Evolutionary conservation across 2,888 invertebrate species (phyloP).

Genomic region (Ichneumoninae sp.): DNA sequence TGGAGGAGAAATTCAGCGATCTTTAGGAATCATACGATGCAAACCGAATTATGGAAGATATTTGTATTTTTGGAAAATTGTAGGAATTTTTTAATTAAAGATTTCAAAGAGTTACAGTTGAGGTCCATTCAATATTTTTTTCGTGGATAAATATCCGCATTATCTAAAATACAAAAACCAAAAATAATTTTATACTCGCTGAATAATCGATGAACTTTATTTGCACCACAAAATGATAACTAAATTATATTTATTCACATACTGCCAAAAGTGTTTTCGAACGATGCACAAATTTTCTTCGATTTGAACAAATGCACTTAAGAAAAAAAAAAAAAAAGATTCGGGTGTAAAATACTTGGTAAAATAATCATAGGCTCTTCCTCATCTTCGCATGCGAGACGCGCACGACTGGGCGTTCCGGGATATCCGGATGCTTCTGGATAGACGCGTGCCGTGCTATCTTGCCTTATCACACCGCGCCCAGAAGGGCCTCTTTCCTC

Average conservation of each 20-base stretch:
- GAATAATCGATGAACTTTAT: no score
- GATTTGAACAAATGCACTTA: not conserved
- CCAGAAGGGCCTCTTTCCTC: conserved; percentile 42
- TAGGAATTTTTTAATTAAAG: no score
- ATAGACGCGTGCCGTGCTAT: conserved; percentile 52
- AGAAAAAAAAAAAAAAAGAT: not conserved
- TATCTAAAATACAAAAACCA: no score
- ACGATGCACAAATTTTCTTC: not conserved
- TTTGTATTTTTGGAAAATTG: no score
- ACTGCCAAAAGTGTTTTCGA: not conserved
- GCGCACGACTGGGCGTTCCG: not conserved
- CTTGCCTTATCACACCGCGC: conserved; percentile 47
- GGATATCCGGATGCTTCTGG: conserved; percentile 37
- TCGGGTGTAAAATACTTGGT: not conserved
- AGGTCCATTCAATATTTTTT: not conserved
- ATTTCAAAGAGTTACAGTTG: no score
- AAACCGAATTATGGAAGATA: no score
- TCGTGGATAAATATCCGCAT: not conserved
- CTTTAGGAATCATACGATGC: no score
- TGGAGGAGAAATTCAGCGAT: no score
- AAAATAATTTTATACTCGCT: no score
- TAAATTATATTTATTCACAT: not conserved
- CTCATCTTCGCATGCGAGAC: not conserved
- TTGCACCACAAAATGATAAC: not conserved
- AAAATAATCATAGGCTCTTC: conserved; percentile 41